A percentile compares a stretch with the other conserved stretches of the same genome.
Evolutionary conservation across 2,113 vertebrate species (phyloP).

Genomic region (Forbesichthys agassizii): DNA sequence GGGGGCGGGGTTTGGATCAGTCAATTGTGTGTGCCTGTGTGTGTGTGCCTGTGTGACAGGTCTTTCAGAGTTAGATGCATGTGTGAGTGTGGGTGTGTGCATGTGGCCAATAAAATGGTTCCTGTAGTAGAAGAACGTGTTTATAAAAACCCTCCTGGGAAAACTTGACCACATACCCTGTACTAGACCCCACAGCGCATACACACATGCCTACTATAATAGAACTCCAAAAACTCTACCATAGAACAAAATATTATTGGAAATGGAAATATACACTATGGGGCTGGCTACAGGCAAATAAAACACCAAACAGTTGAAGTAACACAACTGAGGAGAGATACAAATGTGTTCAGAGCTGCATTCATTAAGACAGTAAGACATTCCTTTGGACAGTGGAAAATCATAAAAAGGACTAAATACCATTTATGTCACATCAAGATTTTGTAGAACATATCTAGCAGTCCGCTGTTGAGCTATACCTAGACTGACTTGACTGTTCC

Average conservation of each 20-base stretch:
- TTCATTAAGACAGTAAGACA: too few relatives aligned
- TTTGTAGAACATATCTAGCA: too few relatives aligned
- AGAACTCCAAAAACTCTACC: constrained; percentile 26
- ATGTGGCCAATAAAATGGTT: constrained; percentile 29
- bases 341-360: too few relatives aligned
- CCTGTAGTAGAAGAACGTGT: constrained; percentile 44
- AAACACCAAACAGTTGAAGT: background rate
- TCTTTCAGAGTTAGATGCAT: constrained; percentile 41
- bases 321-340: background rate
- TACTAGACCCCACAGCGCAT: constrained; percentile 29
- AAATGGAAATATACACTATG: constrained; percentile 56
- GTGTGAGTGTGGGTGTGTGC: constrained; percentile 18
- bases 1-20: too few relatives aligned
- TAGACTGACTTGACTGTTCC: too few relatives aligned
- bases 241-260: constrained; percentile 29
- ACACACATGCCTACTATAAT: constrained; percentile 20
- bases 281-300: constrained; percentile 34
- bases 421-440: too few relatives aligned
- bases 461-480: too few relatives aligned
- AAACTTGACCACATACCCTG: constrained; percentile 45
- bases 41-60: constrained; percentile 47
- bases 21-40: background rate
- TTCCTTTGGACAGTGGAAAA: too few relatives aligned
- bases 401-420: too few relatives aligned
- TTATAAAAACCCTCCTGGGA: constrained; percentile 23